phyloP scores from a whole-genome alignment of 2,113 vertebrate species.

The Pelecanus crispus region DNA sequence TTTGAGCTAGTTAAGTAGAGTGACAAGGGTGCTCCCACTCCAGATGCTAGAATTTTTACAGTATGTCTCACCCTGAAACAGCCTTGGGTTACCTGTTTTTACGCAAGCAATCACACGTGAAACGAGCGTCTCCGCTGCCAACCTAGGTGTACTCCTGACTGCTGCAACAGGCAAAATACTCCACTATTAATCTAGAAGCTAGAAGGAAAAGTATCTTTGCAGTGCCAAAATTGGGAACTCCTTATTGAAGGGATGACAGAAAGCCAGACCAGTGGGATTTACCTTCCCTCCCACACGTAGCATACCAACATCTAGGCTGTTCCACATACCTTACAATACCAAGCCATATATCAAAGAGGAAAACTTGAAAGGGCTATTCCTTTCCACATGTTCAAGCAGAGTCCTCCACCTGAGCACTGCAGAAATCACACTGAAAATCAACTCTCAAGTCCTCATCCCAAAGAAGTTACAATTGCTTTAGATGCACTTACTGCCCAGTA shows the following conservation, averaged over 20 bases:
- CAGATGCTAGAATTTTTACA: background rate
- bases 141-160: background rate
- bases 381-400: background rate
- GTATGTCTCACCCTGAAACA: background rate
- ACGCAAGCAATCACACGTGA: background rate
- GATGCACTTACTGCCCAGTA: background rate
- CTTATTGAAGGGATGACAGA: background rate
- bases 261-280: background rate
- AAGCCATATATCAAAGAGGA: background rate
- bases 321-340: background rate
- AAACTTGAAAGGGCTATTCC: background rate
- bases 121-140: fast-evolving
- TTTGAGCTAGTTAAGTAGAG: background rate
- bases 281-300: background rate
- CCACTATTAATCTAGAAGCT: background rate
- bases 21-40: background rate
- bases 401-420: background rate
- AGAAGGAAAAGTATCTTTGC: background rate
- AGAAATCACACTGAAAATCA: background rate
- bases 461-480: background rate
- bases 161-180: background rate
- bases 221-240: background rate
- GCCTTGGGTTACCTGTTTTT: background rate
- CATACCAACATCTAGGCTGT: background rate
- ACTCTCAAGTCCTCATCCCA: background rate